phyloP scores from a whole-genome alignment of 2,113 vertebrate genomes.

The Pelecanus crispus region DNA sequence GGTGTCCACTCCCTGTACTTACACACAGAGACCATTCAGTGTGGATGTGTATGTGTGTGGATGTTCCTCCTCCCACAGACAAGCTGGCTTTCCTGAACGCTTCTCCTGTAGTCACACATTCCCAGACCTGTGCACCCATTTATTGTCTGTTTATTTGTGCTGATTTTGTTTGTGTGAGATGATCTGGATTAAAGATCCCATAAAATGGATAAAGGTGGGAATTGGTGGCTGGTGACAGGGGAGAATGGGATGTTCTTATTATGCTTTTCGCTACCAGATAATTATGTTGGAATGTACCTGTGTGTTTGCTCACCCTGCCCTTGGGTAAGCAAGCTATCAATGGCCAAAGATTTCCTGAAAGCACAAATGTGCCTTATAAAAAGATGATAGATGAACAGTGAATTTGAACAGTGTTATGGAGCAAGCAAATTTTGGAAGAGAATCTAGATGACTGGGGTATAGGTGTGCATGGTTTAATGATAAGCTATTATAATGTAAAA shows the following conservation, averaged over 20 bases:
- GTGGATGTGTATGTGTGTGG: not conserved
- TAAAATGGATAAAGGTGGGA: not conserved
- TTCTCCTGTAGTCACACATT: not conserved
- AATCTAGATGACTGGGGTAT: not conserved
- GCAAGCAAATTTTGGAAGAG: not conserved
- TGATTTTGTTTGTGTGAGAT: not conserved
- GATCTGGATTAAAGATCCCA: not conserved
- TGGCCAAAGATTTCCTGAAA: not conserved
- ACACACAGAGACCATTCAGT: not conserved
- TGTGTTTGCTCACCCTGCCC: not conserved
- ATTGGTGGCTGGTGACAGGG: not conserved
- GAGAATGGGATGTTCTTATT: not conserved
- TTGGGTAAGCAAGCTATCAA: not conserved
- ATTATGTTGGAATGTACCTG: not conserved
- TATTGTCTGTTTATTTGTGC: not conserved
- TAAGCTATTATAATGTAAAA: not conserved
- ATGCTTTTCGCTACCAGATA: not conserved
- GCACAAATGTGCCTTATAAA: not conserved
- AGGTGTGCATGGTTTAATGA: not conserved
- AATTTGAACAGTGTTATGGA: not conserved
- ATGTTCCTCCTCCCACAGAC: not conserved
- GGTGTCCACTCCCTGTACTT: not conserved
- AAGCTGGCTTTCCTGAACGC: not conserved
- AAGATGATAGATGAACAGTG: not conserved
- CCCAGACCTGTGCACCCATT: not conserved